Evolutionary conservation across 1,140 invertebrate genomes (phyloP), one percentile per base, ranked within the genome.

Genomic region (Drosophila pallidifrons): DNA sequence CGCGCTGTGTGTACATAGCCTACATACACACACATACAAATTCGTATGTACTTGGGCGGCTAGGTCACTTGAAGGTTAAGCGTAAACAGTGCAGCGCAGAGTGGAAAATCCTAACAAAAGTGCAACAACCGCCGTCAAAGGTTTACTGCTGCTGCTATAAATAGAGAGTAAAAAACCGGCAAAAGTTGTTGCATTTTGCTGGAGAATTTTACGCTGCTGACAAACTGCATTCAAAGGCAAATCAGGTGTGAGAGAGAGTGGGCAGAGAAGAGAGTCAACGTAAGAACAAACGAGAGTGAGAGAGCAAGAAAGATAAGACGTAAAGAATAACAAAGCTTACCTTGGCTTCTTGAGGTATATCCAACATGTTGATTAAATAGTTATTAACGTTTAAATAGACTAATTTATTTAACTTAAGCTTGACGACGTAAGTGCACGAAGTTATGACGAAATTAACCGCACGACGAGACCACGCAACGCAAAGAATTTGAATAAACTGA

Each of bases 321-420:
- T 1, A 10, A 38, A 43, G 49, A 25, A 10, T 20, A 20, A 49
- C 54, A 46, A 28, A 41, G 35, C 81, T 79, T 55, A 92, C 91
- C 88, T 92, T 92, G 15, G 65, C 91, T 90, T 92, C 91, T 49
- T 86, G 67, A 49, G 91, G 91, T 38, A 92, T 58, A 91, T 90
- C 90, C 82, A 92, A 80, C 91, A 92, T 92, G 72, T 75, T 91
- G 46, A 10, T 70, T 68, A 13, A 10, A 10, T 38, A 38, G 6
- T 69, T 68, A 54, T 38, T 49, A 51, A 54, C 13, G 30, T 32
- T 15, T 15, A 35, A 38, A 38, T 10, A 10, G 0, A 10, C 13
- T 54, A 35, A 32, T 5, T 81, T 28, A 11, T 54, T 68, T 47
- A 68, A 20, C 16, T 72, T 32, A 30, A 54, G 15, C 49, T 46